Percentiles rank a stretch among this genome's conserved stretches.
Conservation (phyloP, 2,888 invertebrate species). For the Rhagium mordax region DNA sequence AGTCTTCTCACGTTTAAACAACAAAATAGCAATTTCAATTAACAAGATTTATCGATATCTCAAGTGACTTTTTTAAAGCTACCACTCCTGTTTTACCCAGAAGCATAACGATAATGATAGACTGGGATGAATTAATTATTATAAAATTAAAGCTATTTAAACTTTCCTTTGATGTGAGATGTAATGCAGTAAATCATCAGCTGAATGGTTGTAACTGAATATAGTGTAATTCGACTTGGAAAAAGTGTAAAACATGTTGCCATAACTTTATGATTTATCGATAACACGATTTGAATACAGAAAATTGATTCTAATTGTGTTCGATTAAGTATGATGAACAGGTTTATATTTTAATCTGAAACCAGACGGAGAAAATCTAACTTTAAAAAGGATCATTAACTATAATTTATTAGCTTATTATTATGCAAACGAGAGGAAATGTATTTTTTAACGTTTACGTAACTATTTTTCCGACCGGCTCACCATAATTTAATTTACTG, state of each 20-base stretch:
- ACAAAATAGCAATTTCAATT: background rate
- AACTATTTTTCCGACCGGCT: background rate
- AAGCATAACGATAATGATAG: background rate
- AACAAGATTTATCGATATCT: background rate
- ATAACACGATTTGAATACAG: constrained; percentile 38
- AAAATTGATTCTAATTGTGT: constrained; percentile 49
- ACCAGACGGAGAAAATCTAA: constrained; percentile 7
- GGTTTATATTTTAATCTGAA: constrained; percentile 19
- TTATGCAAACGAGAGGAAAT: constrained; percentile 12
- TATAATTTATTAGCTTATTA: constrained; percentile 26
- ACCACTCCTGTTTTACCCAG: constrained; percentile 2
- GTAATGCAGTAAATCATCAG: constrained; percentile 9
- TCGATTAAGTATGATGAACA: constrained; percentile 36
- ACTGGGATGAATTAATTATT: background rate
- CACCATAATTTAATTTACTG: background rate
- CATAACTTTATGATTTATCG: constrained; percentile 44
- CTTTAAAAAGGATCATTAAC: constrained; percentile 24
- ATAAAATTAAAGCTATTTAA: constrained; percentile 1
- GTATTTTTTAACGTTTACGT: background rate
- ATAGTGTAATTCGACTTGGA: constrained; percentile 28
- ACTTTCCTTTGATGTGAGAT: background rate
- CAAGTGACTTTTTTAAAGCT: background rate
- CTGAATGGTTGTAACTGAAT: constrained; percentile 13
- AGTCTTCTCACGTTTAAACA: background rate
- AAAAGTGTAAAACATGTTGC: constrained; percentile 25